Base-by-base conservation (phyloP, 2,113 vertebrate genomes). In the Scytalopus superciliaris region DNA sequence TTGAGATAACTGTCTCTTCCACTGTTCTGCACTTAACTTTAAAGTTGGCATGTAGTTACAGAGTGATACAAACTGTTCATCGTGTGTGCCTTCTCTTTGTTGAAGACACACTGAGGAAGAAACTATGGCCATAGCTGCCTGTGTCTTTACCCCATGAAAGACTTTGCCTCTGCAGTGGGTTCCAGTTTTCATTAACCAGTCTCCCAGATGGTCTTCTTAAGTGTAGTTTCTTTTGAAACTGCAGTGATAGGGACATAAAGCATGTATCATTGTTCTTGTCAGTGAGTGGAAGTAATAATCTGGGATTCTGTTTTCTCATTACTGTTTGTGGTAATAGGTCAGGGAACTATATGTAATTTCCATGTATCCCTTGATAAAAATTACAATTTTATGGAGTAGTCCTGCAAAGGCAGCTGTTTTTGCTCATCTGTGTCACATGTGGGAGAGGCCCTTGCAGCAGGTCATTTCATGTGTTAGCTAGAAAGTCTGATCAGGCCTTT, bases 291-390 rank as follows among this genome's bases (percentile, higher is more conserved):
- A 84, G 81, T 83, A 94, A 89, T 94, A 87, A 73, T 79, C 78
- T 0, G 0, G 77, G 74, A 49, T 93, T 94, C 72, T 96, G 81
- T 94, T 95, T 94, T 95, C 94, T 96, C 84, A 89, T 96, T 96
- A 93, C 59, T 87, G 91, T 93, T 94, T 83, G 81, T 83, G 53
- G 89, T 91, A 93, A 89, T 87, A 89, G 87, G 83, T 87, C 52
- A 57, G 77, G 81, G 87, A 91, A 83, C 74, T 93, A 12, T 73
- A 35, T 89, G 89, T 94, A 94, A 93, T 95, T 95, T 91, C 84
- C 84, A 74, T 62, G 89, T 95, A 92, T 94, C 91, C 74, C 93
- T 92, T 93, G 93, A 73, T 95, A 83, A 49, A 87, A 77, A 91
- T 94, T 93, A 87, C 45, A 60, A 0, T 92, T 92, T 94, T 93